Evolutionary conservation across 2,113 vertebrate genomes (phyloP).

Genomic region (Cryptoleucopteryx plumbea): DNA sequence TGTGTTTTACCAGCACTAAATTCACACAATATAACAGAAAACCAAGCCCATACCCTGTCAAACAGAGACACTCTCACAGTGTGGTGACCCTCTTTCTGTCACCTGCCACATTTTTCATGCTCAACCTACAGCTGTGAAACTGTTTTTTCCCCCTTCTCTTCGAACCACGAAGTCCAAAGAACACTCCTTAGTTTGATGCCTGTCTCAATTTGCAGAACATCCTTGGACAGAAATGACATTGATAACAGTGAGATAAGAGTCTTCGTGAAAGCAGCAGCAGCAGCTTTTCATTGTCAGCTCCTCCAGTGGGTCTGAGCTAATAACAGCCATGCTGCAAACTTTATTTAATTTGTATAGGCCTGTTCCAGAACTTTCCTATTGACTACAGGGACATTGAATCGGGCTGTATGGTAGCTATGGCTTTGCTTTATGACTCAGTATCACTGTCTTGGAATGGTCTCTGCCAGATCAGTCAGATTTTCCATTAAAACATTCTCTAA

Average conservation of each 20-base stretch:
- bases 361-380: neutral
- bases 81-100: conserved; percentile 39
- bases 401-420: neutral
- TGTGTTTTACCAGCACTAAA: neutral
- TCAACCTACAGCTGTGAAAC: conserved; percentile 50
- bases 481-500: conserved; percentile 11
- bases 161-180: neutral
- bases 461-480: conserved; percentile 33
- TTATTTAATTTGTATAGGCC: neutral
- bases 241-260: neutral
- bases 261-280: neutral
- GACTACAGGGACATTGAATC: neutral
- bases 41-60: neutral
- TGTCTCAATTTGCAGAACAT: conserved; percentile 21
- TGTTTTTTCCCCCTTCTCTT: neutral
- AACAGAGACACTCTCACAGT: neutral
- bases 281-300: conserved; percentile 16
- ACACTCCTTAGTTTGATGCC: neutral
- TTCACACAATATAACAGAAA: conserved; percentile 19
- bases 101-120: conserved; percentile 30
- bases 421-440: conserved; percentile 45
- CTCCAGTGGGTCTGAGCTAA: neutral
- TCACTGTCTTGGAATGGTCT: neutral
- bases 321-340: neutral
- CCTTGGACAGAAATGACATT: neutral